These are phyloP conservation scores for Seira ritae DNA, from an alignment of 2,888 invertebrate species.

Conservation along the genomic window DNA sequence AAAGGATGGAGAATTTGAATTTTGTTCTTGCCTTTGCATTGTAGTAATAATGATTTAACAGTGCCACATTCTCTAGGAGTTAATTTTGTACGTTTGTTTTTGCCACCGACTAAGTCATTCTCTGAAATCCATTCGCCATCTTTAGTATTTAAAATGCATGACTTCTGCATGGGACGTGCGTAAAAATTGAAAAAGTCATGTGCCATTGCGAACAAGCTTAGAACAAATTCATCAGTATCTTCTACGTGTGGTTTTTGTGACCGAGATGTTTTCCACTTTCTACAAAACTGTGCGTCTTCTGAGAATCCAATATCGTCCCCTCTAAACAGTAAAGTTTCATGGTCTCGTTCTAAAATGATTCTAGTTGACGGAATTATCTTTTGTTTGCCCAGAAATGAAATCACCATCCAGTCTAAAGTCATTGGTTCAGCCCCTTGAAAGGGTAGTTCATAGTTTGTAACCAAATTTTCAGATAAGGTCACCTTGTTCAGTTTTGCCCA, in stretches of 20 bases:
- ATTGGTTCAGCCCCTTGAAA: constrained; percentile 13
- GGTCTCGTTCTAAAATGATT: neutral
- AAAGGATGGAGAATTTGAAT: too few species aligned
- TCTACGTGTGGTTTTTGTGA: neutral
- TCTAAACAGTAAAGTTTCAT: neutral
- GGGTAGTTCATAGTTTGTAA: neutral
- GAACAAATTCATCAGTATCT: neutral
- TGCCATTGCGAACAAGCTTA: neutral
- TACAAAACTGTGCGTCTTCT: neutral
- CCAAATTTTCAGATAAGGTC: neutral
- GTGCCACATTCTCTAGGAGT: too few species aligned
- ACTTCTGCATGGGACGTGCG: neutral
- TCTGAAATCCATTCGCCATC: too few species aligned
- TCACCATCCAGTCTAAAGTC: neutral
- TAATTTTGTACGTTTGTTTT: too few species aligned
- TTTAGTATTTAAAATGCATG: neutral
- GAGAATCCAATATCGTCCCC: neutral
- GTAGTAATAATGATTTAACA: too few species aligned
- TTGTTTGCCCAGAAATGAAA: too few species aligned
- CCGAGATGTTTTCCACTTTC: too few species aligned
- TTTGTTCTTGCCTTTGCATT: too few species aligned
- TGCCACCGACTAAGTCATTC: too few species aligned
- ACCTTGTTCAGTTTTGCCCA: neutral
- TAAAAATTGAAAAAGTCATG: constrained; percentile 23
- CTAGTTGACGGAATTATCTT: too few species aligned